A percentile compares a stretch with the other conserved stretches of the same genome.
These are phyloP conservation scores for Drosophila histrio DNA, from an alignment of 2,888 invertebrate genomes.

Conservation along the genomic window DNA sequence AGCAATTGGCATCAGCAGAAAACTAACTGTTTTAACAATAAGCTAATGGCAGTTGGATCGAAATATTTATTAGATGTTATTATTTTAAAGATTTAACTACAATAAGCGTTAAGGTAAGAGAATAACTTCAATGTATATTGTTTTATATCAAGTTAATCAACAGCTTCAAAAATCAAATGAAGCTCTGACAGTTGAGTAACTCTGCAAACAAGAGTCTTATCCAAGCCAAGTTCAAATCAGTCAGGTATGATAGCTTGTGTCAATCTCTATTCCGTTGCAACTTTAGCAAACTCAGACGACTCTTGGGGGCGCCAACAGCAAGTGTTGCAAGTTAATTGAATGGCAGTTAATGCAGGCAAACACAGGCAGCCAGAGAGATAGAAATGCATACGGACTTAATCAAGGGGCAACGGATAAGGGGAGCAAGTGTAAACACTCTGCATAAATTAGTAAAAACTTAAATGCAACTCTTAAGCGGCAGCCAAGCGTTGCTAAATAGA, in stretches of 20 bases:
- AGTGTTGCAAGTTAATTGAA: conserved; percentile 57
- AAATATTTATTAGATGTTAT: too few relatives aligned
- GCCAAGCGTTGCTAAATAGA: conserved; percentile 60
- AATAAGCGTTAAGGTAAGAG: too few relatives aligned
- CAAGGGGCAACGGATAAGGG: conserved; percentile 7
- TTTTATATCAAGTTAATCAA: too few relatives aligned
- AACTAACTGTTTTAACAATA: too few relatives aligned
- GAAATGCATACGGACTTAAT: conserved; percentile 16
- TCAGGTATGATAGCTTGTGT: background rate
- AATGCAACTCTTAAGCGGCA: conserved; percentile 48
- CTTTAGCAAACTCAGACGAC: conserved; percentile 1
- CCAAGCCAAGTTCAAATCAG: background rate
- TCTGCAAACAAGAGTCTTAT: background rate
- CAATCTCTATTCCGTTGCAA: conserved; percentile 12
- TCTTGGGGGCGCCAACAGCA: conserved; percentile 19
- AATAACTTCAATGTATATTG: too few relatives aligned
- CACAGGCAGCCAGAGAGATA: background rate
- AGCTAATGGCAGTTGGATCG: too few relatives aligned
- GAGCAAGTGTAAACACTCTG: conserved; percentile 47
- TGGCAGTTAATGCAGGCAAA: conserved; percentile 34
- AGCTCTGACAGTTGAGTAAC: background rate
- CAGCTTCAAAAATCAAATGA: too few relatives aligned
- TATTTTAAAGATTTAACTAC: too few relatives aligned
- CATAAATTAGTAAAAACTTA: conserved; percentile 68
- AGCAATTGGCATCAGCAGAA: too few relatives aligned